Conservation (phyloP, 2,113 vertebrate species). For the Pseudorectes ferrugineus region DNA sequence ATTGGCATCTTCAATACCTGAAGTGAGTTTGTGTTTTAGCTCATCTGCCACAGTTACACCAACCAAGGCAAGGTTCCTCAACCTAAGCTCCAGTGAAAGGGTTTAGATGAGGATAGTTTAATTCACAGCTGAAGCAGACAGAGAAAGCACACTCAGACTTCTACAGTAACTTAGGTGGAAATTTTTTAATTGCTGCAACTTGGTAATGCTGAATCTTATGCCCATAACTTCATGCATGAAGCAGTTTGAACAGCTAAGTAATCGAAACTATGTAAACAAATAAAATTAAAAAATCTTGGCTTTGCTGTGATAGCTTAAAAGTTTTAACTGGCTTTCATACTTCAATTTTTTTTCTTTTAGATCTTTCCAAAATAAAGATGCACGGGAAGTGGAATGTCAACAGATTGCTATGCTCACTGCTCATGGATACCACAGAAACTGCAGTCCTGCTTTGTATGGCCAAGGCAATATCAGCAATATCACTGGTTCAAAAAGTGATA, state of each 20-base stretch:
- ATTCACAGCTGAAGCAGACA: not conserved
- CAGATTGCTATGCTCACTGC: not conserved
- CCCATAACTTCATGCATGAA: not conserved
- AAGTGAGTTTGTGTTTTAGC: not conserved
- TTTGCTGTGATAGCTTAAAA: not conserved
- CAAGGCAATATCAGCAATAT: not conserved
- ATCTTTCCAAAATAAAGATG: not conserved
- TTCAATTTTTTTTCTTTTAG: not conserved
- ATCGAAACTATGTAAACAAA: not conserved
- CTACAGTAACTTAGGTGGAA: not conserved
- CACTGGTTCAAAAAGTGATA: not conserved
- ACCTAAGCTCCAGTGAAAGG: not conserved
- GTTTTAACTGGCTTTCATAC: not conserved
- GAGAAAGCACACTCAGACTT: not conserved
- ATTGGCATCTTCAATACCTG: not conserved
- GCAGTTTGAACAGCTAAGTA: not conserved
- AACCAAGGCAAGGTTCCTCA: not conserved
- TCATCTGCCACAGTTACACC: not conserved
- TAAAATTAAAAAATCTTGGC: not conserved
- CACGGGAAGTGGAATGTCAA: not conserved
- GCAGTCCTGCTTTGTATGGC: not conserved
- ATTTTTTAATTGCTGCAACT: not conserved
- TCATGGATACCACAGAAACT: not conserved
- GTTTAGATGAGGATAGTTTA: not conserved
- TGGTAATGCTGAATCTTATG: not conserved